Conservation (phyloP, 2,797 vertebrate genomes). For the Ptychobarbus kaznakovi region DNA sequence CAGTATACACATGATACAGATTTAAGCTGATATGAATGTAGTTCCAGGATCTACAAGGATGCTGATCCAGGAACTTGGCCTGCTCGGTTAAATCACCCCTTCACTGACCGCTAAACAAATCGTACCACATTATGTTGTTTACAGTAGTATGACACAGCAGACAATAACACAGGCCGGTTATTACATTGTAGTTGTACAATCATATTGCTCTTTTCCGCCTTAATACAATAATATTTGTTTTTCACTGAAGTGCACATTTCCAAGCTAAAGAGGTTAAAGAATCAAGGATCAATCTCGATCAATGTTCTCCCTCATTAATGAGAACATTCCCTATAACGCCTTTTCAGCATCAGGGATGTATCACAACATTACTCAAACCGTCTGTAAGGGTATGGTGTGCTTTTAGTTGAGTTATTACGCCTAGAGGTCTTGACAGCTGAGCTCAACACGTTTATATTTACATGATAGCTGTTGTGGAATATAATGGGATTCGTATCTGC, state of each 20-base stretch:
- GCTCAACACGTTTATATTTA: background rate
- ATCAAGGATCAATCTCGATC: background rate
- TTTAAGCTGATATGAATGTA: background rate
- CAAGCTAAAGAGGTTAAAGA: background rate
- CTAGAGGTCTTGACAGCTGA: background rate
- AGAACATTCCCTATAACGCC: background rate
- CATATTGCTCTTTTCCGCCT: background rate
- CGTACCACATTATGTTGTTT: background rate
- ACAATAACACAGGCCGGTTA: background rate
- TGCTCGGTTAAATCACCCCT: background rate
- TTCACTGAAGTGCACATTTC: background rate
- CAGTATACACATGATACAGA: background rate
- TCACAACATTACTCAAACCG: background rate
- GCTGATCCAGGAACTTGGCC: background rate
- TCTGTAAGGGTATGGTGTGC: background rate
- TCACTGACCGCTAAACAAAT: background rate
- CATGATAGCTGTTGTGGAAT: background rate
- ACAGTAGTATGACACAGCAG: background rate
- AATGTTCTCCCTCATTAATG: background rate
- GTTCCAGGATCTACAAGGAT: too few species aligned
- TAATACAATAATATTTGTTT: background rate
- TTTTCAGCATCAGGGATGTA: background rate
- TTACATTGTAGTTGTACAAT: background rate
- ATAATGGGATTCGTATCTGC: background rate
- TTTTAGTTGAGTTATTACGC: background rate